phyloP scores from a whole-genome alignment of 2,113 vertebrate species.

The Stigmatopora nigra region DNA sequence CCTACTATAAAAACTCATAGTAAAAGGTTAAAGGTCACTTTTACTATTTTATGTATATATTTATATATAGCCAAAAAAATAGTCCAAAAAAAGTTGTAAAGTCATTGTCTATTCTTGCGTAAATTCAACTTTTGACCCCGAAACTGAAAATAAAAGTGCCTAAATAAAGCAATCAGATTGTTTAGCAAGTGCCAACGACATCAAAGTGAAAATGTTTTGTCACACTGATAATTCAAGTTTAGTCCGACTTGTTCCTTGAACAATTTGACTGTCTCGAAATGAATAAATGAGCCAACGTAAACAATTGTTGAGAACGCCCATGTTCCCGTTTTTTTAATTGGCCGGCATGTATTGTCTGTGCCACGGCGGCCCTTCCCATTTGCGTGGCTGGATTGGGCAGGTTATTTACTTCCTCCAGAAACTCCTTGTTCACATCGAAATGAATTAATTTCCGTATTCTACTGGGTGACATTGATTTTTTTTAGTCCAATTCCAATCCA shows the following conservation, averaged over 20 bases:
- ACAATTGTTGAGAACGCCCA: constrained; percentile 14
- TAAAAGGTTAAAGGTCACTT: too few relatives aligned
- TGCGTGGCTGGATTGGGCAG: background rate
- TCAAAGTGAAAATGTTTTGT: too few relatives aligned
- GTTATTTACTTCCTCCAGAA: background rate
- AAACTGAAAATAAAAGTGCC: too few relatives aligned
- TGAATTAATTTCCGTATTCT: background rate
- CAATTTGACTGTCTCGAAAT: constrained; percentile 19
- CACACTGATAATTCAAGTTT: constrained; percentile 15
- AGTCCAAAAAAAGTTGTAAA: too few relatives aligned
- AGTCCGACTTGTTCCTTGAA: constrained; percentile 20
- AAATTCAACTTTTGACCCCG: too few relatives aligned
- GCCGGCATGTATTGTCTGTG: background rate
- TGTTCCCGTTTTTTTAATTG: background rate
- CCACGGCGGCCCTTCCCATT: background rate
- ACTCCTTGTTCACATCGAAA: background rate
- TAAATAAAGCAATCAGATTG: too few relatives aligned
- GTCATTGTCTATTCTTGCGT: too few relatives aligned
- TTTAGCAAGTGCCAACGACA: too few relatives aligned
- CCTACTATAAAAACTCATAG: too few relatives aligned
- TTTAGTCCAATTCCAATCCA: too few relatives aligned
- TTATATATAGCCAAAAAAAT: too few relatives aligned
- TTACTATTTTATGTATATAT: too few relatives aligned
- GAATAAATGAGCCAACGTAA: constrained; percentile 21
- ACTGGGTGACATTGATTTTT: background rate